Percentiles rank a stretch among this genome's conserved stretches.
These are phyloP conservation scores for Ursus arctos DNA, from an alignment of 2,113 vertebrate species.

Conservation along the genomic window DNA sequence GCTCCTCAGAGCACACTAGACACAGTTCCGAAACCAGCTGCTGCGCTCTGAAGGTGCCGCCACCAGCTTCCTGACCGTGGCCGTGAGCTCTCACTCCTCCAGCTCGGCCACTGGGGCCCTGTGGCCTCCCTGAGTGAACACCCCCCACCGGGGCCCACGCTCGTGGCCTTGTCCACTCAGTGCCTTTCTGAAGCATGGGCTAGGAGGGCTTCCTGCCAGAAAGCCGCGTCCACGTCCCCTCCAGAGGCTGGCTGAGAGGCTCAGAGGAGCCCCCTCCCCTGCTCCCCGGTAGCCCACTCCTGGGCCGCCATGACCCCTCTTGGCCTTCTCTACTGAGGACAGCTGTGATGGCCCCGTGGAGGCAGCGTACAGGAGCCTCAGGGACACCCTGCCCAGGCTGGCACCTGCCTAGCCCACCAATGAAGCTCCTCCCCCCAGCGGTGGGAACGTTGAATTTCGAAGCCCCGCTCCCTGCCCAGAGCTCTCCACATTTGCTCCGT, in stretches of 20 bases:
- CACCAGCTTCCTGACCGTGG: not conserved
- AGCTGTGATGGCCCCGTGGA: not conserved
- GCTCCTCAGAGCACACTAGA: not conserved
- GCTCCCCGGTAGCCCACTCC: not conserved
- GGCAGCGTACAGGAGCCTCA: not conserved
- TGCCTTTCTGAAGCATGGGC: not conserved
- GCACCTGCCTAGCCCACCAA: not conserved
- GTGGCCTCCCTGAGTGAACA: no score
- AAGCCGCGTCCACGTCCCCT: not conserved
- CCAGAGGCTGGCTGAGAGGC: no score
- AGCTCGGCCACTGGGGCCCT: no score
- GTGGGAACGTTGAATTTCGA: not conserved
- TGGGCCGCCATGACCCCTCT: not conserved
- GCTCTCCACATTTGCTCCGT: not conserved
- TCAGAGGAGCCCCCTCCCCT: not conserved
- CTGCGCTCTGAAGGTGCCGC: not conserved
- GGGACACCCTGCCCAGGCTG: not conserved
- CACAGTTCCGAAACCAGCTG: not conserved
- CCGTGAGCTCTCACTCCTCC: no score
- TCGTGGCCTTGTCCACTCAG: rapidly evolving
- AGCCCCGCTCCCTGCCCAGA: not conserved
- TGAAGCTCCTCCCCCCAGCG: not conserved
- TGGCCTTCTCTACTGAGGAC: not conserved
- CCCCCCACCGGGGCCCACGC: not conserved
- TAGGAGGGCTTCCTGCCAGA: no score